Evolutionary conservation across 2,113 vertebrate species (phyloP).

Genomic region (Callipepla squamata): DNA sequence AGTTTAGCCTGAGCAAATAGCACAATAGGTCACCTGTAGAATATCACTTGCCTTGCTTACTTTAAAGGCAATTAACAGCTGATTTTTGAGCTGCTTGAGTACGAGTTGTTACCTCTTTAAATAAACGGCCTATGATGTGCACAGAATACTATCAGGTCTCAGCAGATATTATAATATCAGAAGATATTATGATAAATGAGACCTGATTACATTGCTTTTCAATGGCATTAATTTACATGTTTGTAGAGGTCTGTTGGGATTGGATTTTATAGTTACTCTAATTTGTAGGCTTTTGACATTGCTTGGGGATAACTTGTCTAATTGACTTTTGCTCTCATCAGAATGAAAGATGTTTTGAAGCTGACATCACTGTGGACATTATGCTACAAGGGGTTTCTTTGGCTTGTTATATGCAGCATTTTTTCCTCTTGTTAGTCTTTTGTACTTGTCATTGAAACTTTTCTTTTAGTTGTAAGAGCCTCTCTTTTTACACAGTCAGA

Average conservation of each 20-base stretch:
- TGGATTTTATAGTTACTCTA: conserved; percentile 70
- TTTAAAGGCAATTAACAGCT: conserved; percentile 67
- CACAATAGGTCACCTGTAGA: conserved; percentile 42
- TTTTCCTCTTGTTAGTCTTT: conserved; percentile 57
- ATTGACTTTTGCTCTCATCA: conserved; percentile 68
- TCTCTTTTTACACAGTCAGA: conserved; percentile 17
- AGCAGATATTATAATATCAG: conserved; percentile 75
- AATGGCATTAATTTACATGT: conserved; percentile 81
- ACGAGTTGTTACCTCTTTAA: conserved; percentile 69
- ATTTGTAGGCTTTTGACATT: conserved; percentile 72
- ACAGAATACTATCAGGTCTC: conserved; percentile 65
- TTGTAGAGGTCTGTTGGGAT: conserved; percentile 77
- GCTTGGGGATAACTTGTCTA: conserved; percentile 74
- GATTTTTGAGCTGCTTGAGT: conserved; percentile 54
- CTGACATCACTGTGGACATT: conserved; percentile 61
- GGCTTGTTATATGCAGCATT: conserved; percentile 44
- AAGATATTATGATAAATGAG: conserved; percentile 80
- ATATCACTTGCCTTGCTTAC: conserved; percentile 54
- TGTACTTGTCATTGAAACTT: conserved; percentile 67
- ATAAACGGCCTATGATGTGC: conserved; percentile 65
- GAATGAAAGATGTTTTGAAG: conserved; percentile 65
- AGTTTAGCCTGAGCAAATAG: conserved; percentile 43
- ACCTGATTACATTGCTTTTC: conserved; percentile 80
- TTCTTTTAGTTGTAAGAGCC: not conserved
- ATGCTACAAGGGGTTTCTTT: conserved; percentile 54